These are phyloP conservation scores for Corella eumyota DNA, from an alignment of 23 tunicate species.

Conservation along the genomic window DNA sequence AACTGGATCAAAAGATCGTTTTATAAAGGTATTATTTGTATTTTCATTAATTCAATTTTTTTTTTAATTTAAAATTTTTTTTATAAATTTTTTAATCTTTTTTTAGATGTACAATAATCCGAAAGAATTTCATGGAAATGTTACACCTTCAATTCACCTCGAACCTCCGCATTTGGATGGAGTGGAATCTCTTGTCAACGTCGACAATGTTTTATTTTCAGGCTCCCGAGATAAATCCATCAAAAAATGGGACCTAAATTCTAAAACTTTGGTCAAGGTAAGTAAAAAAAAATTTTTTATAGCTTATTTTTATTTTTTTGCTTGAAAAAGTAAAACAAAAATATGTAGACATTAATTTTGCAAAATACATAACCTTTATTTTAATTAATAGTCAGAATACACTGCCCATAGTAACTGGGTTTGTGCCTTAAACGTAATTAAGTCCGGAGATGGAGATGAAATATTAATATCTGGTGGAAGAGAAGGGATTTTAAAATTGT, in stretches of 20 bases:
- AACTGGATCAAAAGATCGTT: conserved; percentile 85
- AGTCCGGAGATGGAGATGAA: conserved; percentile 26
- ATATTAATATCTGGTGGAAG: conserved; percentile 83
- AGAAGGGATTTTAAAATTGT: conserved; percentile 51
- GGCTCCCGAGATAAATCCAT: conserved; percentile 89
- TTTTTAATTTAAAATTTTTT: not conserved
- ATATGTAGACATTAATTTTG: too few species aligned
- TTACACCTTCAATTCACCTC: conserved; percentile 40
- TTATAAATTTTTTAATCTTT: not conserved
- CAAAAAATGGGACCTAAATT: conserved; percentile 70
- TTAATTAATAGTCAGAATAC: conserved; percentile 43
- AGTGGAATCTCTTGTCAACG: conserved; percentile 40
- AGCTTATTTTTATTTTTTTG: too few species aligned
- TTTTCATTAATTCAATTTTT: not conserved
- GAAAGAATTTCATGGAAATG: conserved; percentile 21
- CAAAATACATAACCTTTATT: too few species aligned
- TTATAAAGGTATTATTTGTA: conserved; percentile 78
- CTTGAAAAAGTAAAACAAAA: too few species aligned
- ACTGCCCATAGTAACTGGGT: conserved; percentile 88
- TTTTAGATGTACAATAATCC: conserved; percentile 42
- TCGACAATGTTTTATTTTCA: conserved; percentile 49
- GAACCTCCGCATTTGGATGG: conserved; percentile 96
- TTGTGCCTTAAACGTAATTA: conserved; percentile 47
- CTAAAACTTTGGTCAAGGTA: conserved; percentile 46
- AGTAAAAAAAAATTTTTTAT: not conserved